Evolutionary conservation across 37 sponge, comb jelly and placozoan species (phyloP), one percentile per base, ranked within the genome.

Genomic region (Cliona cf. orientalis): DNA sequence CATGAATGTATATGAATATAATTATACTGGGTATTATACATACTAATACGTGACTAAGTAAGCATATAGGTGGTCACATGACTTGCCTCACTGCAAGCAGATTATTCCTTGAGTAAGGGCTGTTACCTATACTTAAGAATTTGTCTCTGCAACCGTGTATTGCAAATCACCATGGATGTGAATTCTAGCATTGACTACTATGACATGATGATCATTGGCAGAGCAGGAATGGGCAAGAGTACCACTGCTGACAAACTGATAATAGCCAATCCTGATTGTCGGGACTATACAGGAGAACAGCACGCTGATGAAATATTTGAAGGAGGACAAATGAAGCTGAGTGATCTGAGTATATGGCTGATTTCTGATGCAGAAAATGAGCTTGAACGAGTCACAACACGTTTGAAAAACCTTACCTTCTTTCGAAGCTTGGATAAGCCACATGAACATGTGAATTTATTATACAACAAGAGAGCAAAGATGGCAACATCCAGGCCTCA

Each of bases 211-310:
- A 14, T 83, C 45, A 34, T 83, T 38, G 83, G 83, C n/a, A 55
- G 29, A 19, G 49, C 83, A 12, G 83, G 83, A 12, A 26, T 74
- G 49, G 83, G 83, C 2, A 83, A 83, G 38, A 83, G 75, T 40
- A 63, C 74, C 7, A 59, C 72, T n/a, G 83, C 64, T 1, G 61
- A 83, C 37, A 83, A 72, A 26, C 46, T 74, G 2, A 55, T 83
- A 7, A 61, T 61, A n/a, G 63, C 63, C 63, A 61, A 11, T n/a
- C 63, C 63, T 61, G 17, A 22, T 12, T 21, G 26, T 22, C 12
- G 9, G 53, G 53, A 49, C 53, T 14, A 11, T 61, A 14, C 53
- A 9, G 14, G 14, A 19, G 14, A 49, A 9, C 53, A 49, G 53
- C 53, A 49, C 14, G 9, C 53, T 19, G 53, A 49, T 49, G 14